Evolutionary conservation across 2,113 vertebrate species (phyloP), one percentile per base, ranked within the genome.

Genomic region (Tapirus terrestris): DNA sequence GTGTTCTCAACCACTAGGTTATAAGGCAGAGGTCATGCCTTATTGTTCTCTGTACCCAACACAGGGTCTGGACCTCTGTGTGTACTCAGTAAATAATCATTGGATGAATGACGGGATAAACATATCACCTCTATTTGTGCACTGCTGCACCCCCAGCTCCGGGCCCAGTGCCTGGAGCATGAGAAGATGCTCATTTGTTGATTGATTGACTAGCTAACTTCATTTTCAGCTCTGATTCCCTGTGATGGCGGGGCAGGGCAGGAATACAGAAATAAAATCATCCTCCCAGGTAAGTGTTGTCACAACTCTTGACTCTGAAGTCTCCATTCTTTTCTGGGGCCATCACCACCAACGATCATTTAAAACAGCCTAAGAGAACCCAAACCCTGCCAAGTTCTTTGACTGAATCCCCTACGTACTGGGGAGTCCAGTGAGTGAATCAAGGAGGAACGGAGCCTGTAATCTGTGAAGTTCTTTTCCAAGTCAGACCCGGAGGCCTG

Each of bases 261-360:
- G 43, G 63, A 88, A 60, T 11, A 56, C 27, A 94, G 73, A 97
- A 61, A 86, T 61, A 68, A 89, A 79, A 79, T 56, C 75, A 75
- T 61, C 31, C 70, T 80, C 17, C 80, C 73, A 89, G 56, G 39
- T 6, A 67, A 39, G 33, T 43, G 20, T 13, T 23, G 33, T 61
- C 13, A 75, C 27, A 45, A 39, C 76, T 60, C 63, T 61, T 18
- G 31, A 51, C 83, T 89, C 75, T 70, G n/a, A 88, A 68, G 43
- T 51, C 33, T 82, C 48, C 68, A 8, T 72, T 89, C 39, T 89
- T 95, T 48, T 27, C 79, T 45, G 27, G 12, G 2, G 27, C 65
- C 31, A 79, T 51, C n/a, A 36, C 53, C 56, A 87, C 88, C 39
- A 39, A 67, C 58, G 31, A n/a, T 17, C 6, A 70, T 18, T 86